These are phyloP conservation scores for Pogonomyrmex barbatus DNA, from an alignment of 1,140 invertebrate species.

Conservation along the genomic window DNA sequence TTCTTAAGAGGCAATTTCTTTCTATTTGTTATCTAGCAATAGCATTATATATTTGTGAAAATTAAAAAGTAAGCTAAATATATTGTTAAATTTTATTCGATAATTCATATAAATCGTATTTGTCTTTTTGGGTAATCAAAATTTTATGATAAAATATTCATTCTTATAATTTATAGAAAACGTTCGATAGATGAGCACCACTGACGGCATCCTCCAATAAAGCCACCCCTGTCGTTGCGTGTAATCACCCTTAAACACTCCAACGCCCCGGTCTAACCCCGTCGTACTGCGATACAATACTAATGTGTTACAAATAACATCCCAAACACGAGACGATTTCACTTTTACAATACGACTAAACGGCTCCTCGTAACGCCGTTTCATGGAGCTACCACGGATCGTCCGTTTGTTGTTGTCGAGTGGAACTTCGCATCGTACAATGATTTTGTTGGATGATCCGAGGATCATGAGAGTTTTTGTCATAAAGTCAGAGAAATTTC, in stretches of 20 bases:
- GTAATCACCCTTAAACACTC: conserved; percentile 87
- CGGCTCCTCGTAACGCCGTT: conserved; percentile 62
- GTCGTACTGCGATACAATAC: conserved; percentile 84
- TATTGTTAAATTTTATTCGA: neutral
- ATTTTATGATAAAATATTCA: neutral
- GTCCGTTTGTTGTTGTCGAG: conserved; percentile 59
- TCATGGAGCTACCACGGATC: conserved; percentile 54
- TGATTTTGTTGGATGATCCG: conserved; percentile 27
- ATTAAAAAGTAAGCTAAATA: neutral
- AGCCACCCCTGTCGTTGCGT: conserved; percentile 85
- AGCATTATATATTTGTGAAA: neutral
- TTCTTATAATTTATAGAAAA: neutral
- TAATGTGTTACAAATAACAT: conserved; percentile 87
- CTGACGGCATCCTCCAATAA: conserved; percentile 83
- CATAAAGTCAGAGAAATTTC: conserved; percentile 25
- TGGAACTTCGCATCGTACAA: conserved; percentile 48
- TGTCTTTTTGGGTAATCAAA: neutral
- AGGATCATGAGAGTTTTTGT: conserved; percentile 10
- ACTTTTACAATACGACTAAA: conserved; percentile 83
- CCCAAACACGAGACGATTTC: conserved; percentile 85
- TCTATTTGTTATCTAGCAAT: neutral
- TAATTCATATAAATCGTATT: neutral
- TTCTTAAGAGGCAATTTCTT: neutral
- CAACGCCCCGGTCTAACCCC: conserved; percentile 83
- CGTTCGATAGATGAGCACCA: conserved; percentile 77